Conservation (phyloP, 2,888 invertebrate genomes). For the Crossocerus cetratus region DNA sequence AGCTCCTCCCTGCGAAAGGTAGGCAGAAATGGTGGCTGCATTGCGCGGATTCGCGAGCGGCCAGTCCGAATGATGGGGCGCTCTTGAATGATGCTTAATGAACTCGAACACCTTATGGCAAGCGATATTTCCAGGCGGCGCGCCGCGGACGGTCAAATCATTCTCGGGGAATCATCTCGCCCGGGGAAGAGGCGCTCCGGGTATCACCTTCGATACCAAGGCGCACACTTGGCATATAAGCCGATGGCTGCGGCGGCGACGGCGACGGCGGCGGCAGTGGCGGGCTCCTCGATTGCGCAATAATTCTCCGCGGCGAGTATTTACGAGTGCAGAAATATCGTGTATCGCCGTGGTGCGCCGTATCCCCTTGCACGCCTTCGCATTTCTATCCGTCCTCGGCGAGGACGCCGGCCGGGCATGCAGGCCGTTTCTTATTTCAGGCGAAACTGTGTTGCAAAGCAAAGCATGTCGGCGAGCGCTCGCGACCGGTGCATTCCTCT, state of each 20-base stretch:
- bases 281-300: slow-evolving; percentile 19
- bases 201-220: slow-evolving; percentile 12
- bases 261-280: too few relatives aligned
- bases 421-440: slow-evolving; percentile 34
- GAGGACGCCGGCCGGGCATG: slow-evolving; percentile 24
- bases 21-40: slow-evolving; percentile 8
- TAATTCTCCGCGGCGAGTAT: slow-evolving; percentile 13
- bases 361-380: slow-evolving; percentile 15
- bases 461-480: slow-evolving; percentile 9
- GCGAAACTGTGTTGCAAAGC: neutral
- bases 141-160: slow-evolving; percentile 17
- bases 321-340: slow-evolving; percentile 22
- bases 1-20: neutral
- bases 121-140: slow-evolving; percentile 22
- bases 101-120: slow-evolving; percentile 40
- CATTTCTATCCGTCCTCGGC: slow-evolving; percentile 18
- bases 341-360: slow-evolving; percentile 9
- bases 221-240: slow-evolving; percentile 6
- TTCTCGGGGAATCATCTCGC: neutral
- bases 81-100: slow-evolving; percentile 49
- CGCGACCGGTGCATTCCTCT: slow-evolving; percentile 14
- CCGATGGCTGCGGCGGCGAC: too few relatives aligned
- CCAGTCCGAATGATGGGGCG: slow-evolving; percentile 5
- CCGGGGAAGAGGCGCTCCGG: neutral
- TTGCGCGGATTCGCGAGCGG: slow-evolving; percentile 15